Evolutionary conservation across 2,888 invertebrate species (phyloP).

Genomic region (Nemapogon koenigi): DNA sequence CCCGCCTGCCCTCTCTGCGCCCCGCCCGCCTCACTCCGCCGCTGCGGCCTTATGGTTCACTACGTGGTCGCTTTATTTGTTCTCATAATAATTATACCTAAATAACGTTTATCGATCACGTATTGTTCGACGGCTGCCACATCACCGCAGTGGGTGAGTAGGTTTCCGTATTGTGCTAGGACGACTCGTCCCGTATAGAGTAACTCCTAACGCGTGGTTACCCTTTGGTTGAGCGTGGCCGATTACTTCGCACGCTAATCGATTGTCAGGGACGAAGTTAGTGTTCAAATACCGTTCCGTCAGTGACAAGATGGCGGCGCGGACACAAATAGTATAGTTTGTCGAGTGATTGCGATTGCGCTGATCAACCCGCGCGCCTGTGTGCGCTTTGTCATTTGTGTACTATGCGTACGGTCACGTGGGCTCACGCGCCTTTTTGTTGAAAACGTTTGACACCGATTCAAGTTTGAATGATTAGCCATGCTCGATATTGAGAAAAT

Average conservation of each 20-base stretch:
- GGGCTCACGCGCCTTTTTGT: no score
- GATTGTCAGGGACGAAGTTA: not conserved
- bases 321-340: conserved; percentile 40
- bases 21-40: conserved; percentile 49
- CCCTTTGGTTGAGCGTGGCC: no score
- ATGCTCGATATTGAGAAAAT: conserved; percentile 2
- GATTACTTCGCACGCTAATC: not conserved
- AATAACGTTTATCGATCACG: conserved; percentile 33
- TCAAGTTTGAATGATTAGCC: no score
- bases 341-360: conserved; percentile 30
- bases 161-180: not conserved
- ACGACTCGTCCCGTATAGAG: no score
- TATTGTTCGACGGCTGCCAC: conserved; percentile 20
- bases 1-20: conserved; percentile 36
- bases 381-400: no score
- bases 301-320: conserved; percentile 54
- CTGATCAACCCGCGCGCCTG: conserved; percentile 30
- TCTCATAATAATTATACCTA: conserved; percentile 42
- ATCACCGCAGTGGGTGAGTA: not conserved
- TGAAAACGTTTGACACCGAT: no score
- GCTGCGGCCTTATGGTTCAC: conserved; percentile 44
- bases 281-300: conserved; percentile 21
- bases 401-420: no score
- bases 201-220: no score
- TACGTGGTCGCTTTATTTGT: conserved; percentile 41